Conservation (phyloP, 2,113 vertebrate genomes). For the Bos indicus region DNA sequence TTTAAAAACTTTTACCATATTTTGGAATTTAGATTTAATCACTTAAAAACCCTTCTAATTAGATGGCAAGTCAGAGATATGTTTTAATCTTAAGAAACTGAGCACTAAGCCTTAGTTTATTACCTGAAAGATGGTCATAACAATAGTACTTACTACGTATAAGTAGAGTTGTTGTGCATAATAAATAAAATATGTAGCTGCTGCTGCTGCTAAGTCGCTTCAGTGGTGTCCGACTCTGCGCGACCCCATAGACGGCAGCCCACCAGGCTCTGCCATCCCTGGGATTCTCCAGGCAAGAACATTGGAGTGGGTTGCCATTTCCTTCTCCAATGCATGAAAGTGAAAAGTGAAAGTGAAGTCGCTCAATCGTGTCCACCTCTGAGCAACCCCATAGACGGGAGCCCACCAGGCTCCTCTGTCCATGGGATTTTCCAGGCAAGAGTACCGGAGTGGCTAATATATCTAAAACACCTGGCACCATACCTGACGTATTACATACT, state of each 20-base stretch:
- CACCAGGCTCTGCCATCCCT: too few relatives aligned
- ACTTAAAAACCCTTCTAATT: not conserved
- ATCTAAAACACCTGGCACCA: not conserved
- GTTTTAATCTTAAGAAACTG: not conserved
- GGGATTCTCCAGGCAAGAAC: too few relatives aligned
- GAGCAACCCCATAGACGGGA: accelerated
- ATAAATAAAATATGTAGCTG: not conserved
- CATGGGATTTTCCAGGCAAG: too few relatives aligned
- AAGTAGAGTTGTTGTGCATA: not conserved
- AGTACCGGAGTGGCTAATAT: not conserved
- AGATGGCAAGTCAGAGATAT: not conserved
- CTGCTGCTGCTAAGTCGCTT: too few relatives aligned
- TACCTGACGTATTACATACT: not conserved
- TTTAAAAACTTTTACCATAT: not conserved
- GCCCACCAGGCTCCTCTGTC: too few relatives aligned
- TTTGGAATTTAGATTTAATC: not conserved
- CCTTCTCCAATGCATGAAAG: too few relatives aligned
- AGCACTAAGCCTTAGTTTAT: not conserved
- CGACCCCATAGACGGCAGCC: too few relatives aligned
- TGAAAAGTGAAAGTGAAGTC: too few relatives aligned
- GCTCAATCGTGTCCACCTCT: too few relatives aligned
- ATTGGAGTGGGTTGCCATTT: too few relatives aligned
- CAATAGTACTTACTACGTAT: not conserved
- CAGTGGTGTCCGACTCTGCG: too few relatives aligned
- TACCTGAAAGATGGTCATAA: not conserved